Evolutionary conservation across 2,113 vertebrate genomes (phyloP).

Genomic region (Monopterus albus): DNA sequence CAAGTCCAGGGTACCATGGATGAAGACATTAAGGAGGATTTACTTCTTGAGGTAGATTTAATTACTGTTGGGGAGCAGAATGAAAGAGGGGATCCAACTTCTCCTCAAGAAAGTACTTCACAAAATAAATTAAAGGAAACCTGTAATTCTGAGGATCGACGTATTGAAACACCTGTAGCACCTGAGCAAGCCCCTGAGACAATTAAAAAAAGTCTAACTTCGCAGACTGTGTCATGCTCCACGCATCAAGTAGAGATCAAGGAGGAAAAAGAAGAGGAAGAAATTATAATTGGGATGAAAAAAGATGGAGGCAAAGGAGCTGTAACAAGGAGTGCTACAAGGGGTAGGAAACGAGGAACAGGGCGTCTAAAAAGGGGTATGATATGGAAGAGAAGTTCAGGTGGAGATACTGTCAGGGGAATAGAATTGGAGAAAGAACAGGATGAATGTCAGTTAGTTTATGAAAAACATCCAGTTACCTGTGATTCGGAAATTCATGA

Average conservation of each 20-base stretch:
- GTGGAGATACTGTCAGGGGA: not conserved
- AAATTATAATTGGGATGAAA: slow-evolving; percentile 68
- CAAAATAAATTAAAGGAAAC: slow-evolving; percentile 33
- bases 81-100: slow-evolving; percentile 40
- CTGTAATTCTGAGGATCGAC: not conserved
- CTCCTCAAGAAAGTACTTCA: slow-evolving; percentile 6
- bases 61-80: slow-evolving; percentile 78
- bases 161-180: not conserved
- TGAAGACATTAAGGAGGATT: slow-evolving; percentile 77
- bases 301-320: slow-evolving; percentile 36
- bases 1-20: slow-evolving; percentile 44
- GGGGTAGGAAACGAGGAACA: slow-evolving; percentile 42
- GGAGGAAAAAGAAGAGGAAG: slow-evolving; percentile 81
- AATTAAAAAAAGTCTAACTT: slow-evolving; percentile 25
- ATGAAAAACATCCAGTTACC: slow-evolving; percentile 57
- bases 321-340: slow-evolving; percentile 8
- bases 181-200: slow-evolving; percentile 12
- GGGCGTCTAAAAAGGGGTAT: slow-evolving; percentile 27
- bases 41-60: slow-evolving; percentile 77
- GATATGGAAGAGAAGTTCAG: slow-evolving; percentile 26
- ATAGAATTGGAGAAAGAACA: slow-evolving; percentile 51
- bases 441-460: slow-evolving; percentile 75
- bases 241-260: slow-evolving; percentile 71
- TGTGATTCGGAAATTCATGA: slow-evolving; percentile 54
- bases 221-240: slow-evolving; percentile 62